Conservation (phyloP, 2,888 invertebrate species). For the Standfussiana lucernea region DNA sequence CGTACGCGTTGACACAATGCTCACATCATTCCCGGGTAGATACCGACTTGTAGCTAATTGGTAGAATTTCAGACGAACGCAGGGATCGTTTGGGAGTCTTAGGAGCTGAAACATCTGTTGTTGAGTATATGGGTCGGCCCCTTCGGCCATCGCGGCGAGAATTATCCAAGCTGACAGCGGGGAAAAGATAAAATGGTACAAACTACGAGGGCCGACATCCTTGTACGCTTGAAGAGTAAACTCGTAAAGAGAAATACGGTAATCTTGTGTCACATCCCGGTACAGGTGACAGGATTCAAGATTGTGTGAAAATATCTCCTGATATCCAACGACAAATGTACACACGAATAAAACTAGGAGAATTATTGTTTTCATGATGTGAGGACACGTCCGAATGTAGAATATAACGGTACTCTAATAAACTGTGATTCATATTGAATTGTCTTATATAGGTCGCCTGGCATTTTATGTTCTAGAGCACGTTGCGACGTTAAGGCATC, state of each 20-base stretch:
- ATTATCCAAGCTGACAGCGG: constrained; percentile 38
- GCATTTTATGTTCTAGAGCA: background rate
- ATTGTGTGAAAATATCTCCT: constrained; percentile 41
- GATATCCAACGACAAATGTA: constrained; percentile 14
- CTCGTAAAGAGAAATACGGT: constrained; percentile 16
- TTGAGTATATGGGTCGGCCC: constrained; percentile 27
- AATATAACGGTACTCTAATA: background rate
- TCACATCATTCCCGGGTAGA: constrained; percentile 27
- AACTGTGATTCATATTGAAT: background rate
- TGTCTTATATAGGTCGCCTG: constrained; percentile 18
- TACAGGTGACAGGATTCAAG: constrained; percentile 22
- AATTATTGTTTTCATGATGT: constrained; percentile 24
- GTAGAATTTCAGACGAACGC: constrained; percentile 34
- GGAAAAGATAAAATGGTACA: constrained; percentile 31
- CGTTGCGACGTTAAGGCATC: constrained; percentile 9
- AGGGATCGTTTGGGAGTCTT: constrained; percentile 37
- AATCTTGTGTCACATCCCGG: constrained; percentile 35
- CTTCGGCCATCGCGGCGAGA: constrained; percentile 41
- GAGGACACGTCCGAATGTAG: constrained; percentile 12
- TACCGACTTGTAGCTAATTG: constrained; percentile 36
- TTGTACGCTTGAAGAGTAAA: constrained; percentile 9
- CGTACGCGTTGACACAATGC: constrained; percentile 14
- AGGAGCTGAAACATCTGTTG: constrained; percentile 36
- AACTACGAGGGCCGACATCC: constrained; percentile 2
- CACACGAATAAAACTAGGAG: constrained; percentile 8